A percentile compares a stretch with the other conserved stretches of the same genome.
phyloP scores from a whole-genome alignment of 2,797 vertebrate genomes.

The Muraenolepis orangiensis region DNA sequence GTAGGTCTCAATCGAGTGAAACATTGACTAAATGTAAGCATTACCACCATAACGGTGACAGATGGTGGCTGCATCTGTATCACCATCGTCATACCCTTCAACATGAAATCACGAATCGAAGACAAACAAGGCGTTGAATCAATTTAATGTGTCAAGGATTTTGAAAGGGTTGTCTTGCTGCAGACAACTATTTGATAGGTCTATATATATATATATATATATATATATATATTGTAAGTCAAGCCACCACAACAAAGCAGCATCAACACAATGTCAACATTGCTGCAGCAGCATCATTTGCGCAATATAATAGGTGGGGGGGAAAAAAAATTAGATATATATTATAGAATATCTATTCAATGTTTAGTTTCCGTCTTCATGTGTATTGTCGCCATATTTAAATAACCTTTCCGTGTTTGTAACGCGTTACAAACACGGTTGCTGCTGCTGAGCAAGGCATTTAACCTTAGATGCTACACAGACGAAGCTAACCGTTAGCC shows the following conservation, averaged over 20 bases:
- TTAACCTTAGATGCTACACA: slow-evolving; percentile 14
- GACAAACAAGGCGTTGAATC: not conserved
- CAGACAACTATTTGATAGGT: too few species aligned
- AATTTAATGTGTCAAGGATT: not conserved
- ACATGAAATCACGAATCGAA: not conserved
- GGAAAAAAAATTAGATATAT: not conserved
- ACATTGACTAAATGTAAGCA: not conserved
- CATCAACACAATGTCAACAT: not conserved
- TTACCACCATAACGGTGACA: not conserved
- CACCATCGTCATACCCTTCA: not conserved
- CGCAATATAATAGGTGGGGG: not conserved
- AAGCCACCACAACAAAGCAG: not conserved
- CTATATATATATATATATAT: too few species aligned
- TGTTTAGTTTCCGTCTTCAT: not conserved
- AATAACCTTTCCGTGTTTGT: slow-evolving; percentile 37
- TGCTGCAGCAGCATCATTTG: not conserved
- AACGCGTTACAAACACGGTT: slow-evolving; percentile 62
- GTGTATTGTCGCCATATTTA: slow-evolving; percentile 29
- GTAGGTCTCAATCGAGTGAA: not conserved
- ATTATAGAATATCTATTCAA: not conserved
- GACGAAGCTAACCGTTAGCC: slow-evolving; percentile 60
- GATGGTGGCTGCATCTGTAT: not conserved
- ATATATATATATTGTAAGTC: not conserved
- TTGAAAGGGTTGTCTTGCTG: not conserved
- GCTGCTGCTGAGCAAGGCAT: slow-evolving; percentile 47